phyloP scores from a whole-genome alignment of 2,113 vertebrate species.

The Rana temporaria region DNA sequence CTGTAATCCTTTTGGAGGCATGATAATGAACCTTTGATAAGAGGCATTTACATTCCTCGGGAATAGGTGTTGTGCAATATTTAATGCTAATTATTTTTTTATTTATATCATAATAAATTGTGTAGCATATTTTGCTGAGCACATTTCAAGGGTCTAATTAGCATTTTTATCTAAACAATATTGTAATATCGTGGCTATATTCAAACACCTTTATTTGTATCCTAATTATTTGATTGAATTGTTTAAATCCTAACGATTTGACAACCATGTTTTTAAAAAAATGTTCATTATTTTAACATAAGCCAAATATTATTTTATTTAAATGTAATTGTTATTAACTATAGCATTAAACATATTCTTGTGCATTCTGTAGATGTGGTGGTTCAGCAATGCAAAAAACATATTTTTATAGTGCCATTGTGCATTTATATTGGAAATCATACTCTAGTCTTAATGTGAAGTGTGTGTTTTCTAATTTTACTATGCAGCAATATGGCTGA shows the following conservation, averaged over 20 bases:
- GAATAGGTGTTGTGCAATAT: slow-evolving; percentile 47
- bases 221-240: slow-evolving; percentile 10
- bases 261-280: not conserved
- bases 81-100: slow-evolving; percentile 46
- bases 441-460: too few species aligned
- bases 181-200: slow-evolving; percentile 8
- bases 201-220: not conserved
- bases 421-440: too few species aligned
- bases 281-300: too few species aligned
- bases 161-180: slow-evolving; percentile 32
- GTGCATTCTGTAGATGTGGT: too few species aligned
- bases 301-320: too few species aligned
- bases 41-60: slow-evolving; percentile 34
- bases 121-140: slow-evolving; percentile 32
- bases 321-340: too few species aligned
- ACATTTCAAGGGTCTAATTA: slow-evolving; percentile 30
- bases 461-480: too few species aligned
- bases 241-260: not conserved
- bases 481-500: too few species aligned
- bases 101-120: slow-evolving; percentile 50
- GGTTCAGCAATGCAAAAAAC: too few species aligned
- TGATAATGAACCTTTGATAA: slow-evolving; percentile 60
- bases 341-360: too few species aligned
- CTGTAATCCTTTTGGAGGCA: slow-evolving; percentile 55
- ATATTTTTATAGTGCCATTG: too few species aligned